Evolutionary conservation across 2,888 invertebrate genomes (phyloP).

Genomic region (Xanthorhoe designata): DNA sequence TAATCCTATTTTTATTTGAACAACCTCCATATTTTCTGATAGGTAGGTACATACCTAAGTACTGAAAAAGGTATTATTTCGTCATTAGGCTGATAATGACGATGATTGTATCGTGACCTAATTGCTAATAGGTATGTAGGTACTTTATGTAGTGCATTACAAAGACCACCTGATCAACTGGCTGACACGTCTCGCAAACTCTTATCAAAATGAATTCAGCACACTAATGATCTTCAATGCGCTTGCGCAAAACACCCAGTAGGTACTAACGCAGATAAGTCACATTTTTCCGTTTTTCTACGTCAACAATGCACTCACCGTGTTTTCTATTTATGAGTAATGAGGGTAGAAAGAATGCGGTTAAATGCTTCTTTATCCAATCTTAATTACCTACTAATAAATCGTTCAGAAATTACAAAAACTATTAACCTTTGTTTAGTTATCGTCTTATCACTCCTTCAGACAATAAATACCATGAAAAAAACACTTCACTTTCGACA

Average conservation of each 20-base stretch:
- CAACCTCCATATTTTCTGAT: no score
- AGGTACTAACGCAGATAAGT: conserved; percentile 31
- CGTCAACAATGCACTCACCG: conserved; percentile 24
- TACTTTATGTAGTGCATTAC: background rate
- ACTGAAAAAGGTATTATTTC: background rate
- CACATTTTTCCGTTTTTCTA: conserved; percentile 30
- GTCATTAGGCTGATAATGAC: background rate
- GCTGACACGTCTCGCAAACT: conserved; percentile 27
- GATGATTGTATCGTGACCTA: conserved; percentile 6
- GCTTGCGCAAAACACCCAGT: conserved; percentile 22
- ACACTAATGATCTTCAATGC: conserved; percentile 27
- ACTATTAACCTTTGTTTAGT: conserved; percentile 55
- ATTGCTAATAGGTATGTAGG: background rate
- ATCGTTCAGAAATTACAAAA: conserved; percentile 44
- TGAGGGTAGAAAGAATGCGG: conserved; percentile 36
- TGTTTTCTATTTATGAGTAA: conserved; percentile 36
- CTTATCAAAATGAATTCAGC: conserved; percentile 34
- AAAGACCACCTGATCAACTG: conserved; percentile 12
- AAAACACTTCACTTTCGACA: conserved; percentile 29
- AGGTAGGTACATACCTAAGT: background rate
- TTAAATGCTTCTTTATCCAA: conserved; percentile 46
- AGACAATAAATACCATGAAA: conserved; percentile 42
- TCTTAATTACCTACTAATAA: conserved; percentile 53
- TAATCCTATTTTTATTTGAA: no score
- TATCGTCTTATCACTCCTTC: conserved; percentile 43